These are phyloP conservation scores for Tholera decimalis DNA, from an alignment of 2,888 invertebrate genomes.

Conservation along the genomic window DNA sequence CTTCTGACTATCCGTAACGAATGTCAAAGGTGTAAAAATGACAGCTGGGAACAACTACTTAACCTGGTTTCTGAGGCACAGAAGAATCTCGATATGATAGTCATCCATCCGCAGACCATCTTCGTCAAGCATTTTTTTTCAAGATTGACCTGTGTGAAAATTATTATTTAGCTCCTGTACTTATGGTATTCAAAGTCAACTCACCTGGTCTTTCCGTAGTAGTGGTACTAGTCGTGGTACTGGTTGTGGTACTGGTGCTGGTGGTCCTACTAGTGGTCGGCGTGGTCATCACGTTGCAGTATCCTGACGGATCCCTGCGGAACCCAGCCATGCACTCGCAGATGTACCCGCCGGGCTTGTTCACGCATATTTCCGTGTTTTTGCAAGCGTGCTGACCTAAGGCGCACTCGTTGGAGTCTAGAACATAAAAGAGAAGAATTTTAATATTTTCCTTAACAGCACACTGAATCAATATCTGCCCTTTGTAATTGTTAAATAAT, in stretches of 20 bases:
- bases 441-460: neutral
- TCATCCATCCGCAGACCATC: no score
- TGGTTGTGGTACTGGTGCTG: slow-evolving; percentile 61
- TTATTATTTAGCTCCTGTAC: no score
- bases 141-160: no score
- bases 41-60: no score
- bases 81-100: no score
- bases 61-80: no score
- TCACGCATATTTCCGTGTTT: slow-evolving; percentile 71
- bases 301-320: slow-evolving; percentile 90
- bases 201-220: slow-evolving; percentile 63
- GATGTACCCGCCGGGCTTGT: slow-evolving; percentile 94
- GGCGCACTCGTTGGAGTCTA: slow-evolving; percentile 95
- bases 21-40: no score
- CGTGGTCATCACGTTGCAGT: slow-evolving; percentile 72
- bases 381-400: slow-evolving; percentile 81
- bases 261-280: slow-evolving; percentile 64
- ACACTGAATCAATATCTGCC: neutral
- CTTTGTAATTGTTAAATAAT: no score
- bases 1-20: no score
- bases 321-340: slow-evolving; percentile 96
- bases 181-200: neutral
- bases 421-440: slow-evolving; percentile 8
- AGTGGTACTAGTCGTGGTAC: slow-evolving; percentile 55
- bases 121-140: no score